Conservation (phyloP, 2,797 vertebrate species). For the Siniperca obscura region DNA sequence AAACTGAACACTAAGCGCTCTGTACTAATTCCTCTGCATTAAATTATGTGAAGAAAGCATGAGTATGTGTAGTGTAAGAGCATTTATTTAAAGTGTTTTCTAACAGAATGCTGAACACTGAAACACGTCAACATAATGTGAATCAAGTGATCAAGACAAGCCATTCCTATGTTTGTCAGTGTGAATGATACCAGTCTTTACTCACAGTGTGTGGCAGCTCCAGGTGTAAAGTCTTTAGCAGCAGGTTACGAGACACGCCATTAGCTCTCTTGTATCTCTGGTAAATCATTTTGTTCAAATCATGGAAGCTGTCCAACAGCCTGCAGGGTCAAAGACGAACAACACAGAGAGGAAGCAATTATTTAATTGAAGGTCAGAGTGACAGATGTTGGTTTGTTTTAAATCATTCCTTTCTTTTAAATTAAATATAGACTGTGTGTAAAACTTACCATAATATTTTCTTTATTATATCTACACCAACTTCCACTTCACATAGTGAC, state of each 20-base stretch:
- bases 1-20: slow-evolving; percentile 13
- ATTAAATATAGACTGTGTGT: not conserved
- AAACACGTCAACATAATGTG: not conserved
- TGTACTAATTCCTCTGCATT: slow-evolving; percentile 10
- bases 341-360: slow-evolving; percentile 2
- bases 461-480: not conserved
- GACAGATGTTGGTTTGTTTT: not conserved
- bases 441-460: not conserved
- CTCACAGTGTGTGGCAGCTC: slow-evolving; percentile 73
- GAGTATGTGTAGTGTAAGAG: not conserved
- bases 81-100: slow-evolving; percentile 10
- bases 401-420: not conserved
- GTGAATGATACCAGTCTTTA: not conserved
- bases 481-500: not conserved
- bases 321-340: slow-evolving; percentile 54
- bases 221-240: slow-evolving; percentile 80
- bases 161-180: not conserved
- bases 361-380: not conserved
- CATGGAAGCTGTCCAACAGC: slow-evolving; percentile 82
- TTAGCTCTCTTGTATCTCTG: slow-evolving; percentile 79
- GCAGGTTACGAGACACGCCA: slow-evolving; percentile 75
- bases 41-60: not conserved
- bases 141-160: not conserved
- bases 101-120: not conserved
- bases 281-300: slow-evolving; percentile 85